Evolutionary conservation across 1,140 invertebrate genomes (phyloP), one percentile per base, ranked within the genome.

Genomic region (Pseudomyrmex gracilis): DNA sequence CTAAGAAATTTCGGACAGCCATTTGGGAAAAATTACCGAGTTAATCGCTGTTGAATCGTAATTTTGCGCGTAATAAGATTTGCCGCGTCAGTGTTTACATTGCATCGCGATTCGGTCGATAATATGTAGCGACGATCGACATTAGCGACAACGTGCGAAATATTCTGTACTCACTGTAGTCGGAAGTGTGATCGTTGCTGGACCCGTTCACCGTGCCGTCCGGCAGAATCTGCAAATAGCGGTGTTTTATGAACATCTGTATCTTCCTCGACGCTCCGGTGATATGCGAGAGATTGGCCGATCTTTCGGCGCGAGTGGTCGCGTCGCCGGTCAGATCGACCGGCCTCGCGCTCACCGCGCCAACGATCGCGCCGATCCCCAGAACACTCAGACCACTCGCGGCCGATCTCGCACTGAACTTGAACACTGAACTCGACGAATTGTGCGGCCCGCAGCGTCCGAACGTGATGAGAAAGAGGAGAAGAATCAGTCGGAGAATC

Each of bases 181-280:
- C 96, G 92, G 96, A 97, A 88, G 94, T 95, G 92, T 7, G 34
- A 34, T 96, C 96, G 91, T 97, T 96, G 90, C 95, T 95, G 90
- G 97, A 97, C 73, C 97, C 97, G 94, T 97, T 97, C 91, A 98
- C 97, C 83, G 96, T 96, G 90, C 97, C 97, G 93, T 97, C 97
- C 61, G 96, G 96, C 92, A 97, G 91, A 73, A 97, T 95, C 93
- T 97, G 97, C 83, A 98, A 95, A 91, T 97, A 96, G 82, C 96
- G 95, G 94, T 97, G 97, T 93, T 97, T 97, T 91, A 98, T 96
- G 94, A 96, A 97, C 95, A 98, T 96, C 93, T 97, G 96, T 88
- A 97, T 97, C 90, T 97, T 97, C 77, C 97, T 95, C 22, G 96
- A 96, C 24, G 96, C 95, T 89, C 97, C 97, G 22, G 95, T 96